These are phyloP conservation scores for Mythimna loreyi DNA, from an alignment of 2,888 invertebrate species.

Conservation along the genomic window DNA sequence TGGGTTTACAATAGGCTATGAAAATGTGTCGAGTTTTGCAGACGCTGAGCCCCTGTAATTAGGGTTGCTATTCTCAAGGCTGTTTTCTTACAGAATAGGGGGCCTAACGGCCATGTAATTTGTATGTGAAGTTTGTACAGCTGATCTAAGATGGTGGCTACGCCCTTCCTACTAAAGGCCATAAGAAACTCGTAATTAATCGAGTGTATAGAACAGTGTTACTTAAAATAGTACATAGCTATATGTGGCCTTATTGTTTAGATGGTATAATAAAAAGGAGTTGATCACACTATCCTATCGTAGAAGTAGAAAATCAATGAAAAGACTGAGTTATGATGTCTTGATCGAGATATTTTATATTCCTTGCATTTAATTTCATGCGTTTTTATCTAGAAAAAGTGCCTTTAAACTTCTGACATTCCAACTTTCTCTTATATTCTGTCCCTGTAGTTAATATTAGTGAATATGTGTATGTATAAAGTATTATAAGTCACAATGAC, in stretches of 20 bases:
- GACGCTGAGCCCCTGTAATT: no score
- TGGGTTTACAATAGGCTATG: no score
- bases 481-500: slow-evolving; percentile 56
- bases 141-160: no score
- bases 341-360: slow-evolving; percentile 65
- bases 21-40: no score
- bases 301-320: slow-evolving; percentile 71
- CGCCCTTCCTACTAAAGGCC: not conserved
- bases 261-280: slow-evolving; percentile 49
- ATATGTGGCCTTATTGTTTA: slow-evolving; percentile 16
- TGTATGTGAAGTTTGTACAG: no score
- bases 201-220: slow-evolving; percentile 31
- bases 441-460: slow-evolving; percentile 54
- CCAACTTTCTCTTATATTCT: slow-evolving; percentile 54
- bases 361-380: slow-evolving; percentile 62
- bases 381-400: slow-evolving; percentile 52
- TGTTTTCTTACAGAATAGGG: no score
- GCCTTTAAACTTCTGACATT: slow-evolving; percentile 68
- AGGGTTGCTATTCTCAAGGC: no score
- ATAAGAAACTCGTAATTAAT: slow-evolving; percentile 26
- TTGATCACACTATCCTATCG: slow-evolving; percentile 53
- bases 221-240: slow-evolving; percentile 28
- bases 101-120: no score
- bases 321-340: slow-evolving; percentile 82
- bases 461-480: slow-evolving; percentile 57